Base-by-base conservation (phyloP, 92 coral and sea anemone genomes). In the Umimayanthus chanpuru region DNA sequence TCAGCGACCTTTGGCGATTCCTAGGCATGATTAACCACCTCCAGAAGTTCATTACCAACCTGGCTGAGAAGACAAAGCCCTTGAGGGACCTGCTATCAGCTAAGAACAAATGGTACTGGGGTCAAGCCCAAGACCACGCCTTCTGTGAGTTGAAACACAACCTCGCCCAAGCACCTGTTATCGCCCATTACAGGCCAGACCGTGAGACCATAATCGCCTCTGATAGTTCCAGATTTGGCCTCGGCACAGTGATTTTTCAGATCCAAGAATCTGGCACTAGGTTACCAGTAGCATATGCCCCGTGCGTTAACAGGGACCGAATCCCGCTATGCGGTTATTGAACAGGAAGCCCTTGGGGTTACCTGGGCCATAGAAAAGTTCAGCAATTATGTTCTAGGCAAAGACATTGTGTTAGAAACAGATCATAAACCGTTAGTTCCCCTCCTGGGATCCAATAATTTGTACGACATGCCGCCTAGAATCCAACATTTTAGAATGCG, bases 1-100 rank as follows among this genome's bases (percentile, higher is more conserved):
- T 61, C 2, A 86, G 72, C 38, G 89, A 88, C 44, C 79, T 90
- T 8, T 90, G 86, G 79, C 73, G 93, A 79, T 90, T 93, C 73
- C 38, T 90, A 88, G 92, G 90, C 6, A 90, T 93, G 95, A 89
- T 81, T 53, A 82, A 67, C 25, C 76, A 84, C 76, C 68, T 67
- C 9, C 78, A 6, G 79, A 84, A 84, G 79, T 84, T 58, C 87
- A 15, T 43, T 6, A 18, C 26, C 9, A 85, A 71, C 30, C 88
- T 85, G 39, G 73, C 81, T 53, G 56, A 71, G 29, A 44, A 43
- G 75, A 85, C 88, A 26, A 32, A 21, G 29, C 71, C 89, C 44
- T 79, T 85, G 67, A 55, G 89, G 30, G 89, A 76, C 44, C 76
- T 85, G 29, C 76, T 85, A 9, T 74, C 89, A 74, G 38, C 80